Base-by-base conservation (phyloP, 2,797 vertebrate genomes). In the Falco rusticolus region DNA sequence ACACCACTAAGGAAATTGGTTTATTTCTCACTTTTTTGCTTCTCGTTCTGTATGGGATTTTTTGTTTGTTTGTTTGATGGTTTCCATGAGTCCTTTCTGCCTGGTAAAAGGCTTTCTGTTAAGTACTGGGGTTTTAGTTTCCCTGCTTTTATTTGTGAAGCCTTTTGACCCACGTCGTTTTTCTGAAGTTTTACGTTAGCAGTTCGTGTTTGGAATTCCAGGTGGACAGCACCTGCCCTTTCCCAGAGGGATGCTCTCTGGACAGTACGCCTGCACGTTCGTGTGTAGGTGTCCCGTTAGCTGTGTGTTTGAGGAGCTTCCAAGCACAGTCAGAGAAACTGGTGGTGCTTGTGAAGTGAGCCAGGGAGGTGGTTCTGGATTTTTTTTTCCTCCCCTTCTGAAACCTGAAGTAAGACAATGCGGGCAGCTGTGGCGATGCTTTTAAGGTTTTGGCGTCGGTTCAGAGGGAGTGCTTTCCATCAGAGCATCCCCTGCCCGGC, bases 401-500 rank as follows among this genome's bases (percentile, higher is more conserved):
- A 90, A 96, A 90, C 54, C 60, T 60, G 5, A 34, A 86, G 74
- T 80, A 93, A 53, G 78, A 75, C 74, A 84, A 54, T 84, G 59
- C 74, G 77, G 70, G 71, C 83, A 92, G 93, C 90, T 94, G 78
- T 93, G 93, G 84, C 0, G 10, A 85, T 60, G 86, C 93, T 94
- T 95, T 94, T 94, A 95, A 80, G 88, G 71, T 64, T 88, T 83
- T 96, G 95, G 90, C 90, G 77, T 50, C 45, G 64, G 12, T 74
- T 95, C 90, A 90, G 47, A 84, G 74, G 82, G 48, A 90, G 41
- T 15, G 60, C 81, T 95, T 92, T 90, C 86, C 77, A 80, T 94
- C 87, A 92, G 57, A 89, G 68, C 91, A 89, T 84, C 90, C 60
- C 29, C 33, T 28, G 66, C 77, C 57, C 11, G 6, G 56, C 41